Evolutionary conservation across 2,113 vertebrate species (phyloP), one percentile per base, ranked within the genome.

Genomic region (Pogonocichla stellata): DNA sequence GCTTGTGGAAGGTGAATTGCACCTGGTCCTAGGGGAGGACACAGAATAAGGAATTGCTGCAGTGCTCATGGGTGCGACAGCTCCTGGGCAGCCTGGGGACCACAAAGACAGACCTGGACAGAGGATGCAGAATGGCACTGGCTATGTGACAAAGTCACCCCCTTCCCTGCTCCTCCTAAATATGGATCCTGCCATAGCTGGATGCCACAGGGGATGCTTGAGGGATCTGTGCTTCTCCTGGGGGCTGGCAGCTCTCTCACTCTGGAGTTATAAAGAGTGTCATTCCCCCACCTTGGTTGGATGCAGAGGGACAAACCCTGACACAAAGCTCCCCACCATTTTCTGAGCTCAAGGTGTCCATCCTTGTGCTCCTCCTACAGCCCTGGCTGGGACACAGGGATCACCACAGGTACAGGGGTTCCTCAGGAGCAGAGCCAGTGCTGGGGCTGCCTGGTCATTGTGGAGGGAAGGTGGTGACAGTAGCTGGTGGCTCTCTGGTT

Each of bases 341-440:
- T 47, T n/a, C 45, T 16, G 71, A 83, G 62, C 31, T 58, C 40
- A 29, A 71, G 45, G 16, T 24, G 12, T 51, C n/a, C 8, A 9
- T 65, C 9, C 1, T 10, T 13, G 15, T 25, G 20, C 20, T 60
- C 9, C 29, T 48, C 6, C 54, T 45, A 72, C 4, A 45, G 53
- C 31, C 22, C 48, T 65, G 47, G 7, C 36, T 62, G 53, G 34
- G 61, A 23, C 31, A 24, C 0, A 4, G 70, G 11, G 47, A 42
- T 5, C 17, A 7, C 47, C 2, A 0, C 14, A 9, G 66, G 36
- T 28, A n/a, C 28, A 17, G 33, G 10, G 14, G 9, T 3, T 67
- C 28, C 25, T 58, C 0, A 0, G 14, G 20, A 28, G 47, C 51
- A 57, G 28, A 43, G 9, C 56, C 50, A 0, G 31, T 3, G 2